A percentile compares a stretch with the other conserved stretches of the same genome.
Conservation (phyloP, 2,113 vertebrate species). For the Melanerpes formicivorus region DNA sequence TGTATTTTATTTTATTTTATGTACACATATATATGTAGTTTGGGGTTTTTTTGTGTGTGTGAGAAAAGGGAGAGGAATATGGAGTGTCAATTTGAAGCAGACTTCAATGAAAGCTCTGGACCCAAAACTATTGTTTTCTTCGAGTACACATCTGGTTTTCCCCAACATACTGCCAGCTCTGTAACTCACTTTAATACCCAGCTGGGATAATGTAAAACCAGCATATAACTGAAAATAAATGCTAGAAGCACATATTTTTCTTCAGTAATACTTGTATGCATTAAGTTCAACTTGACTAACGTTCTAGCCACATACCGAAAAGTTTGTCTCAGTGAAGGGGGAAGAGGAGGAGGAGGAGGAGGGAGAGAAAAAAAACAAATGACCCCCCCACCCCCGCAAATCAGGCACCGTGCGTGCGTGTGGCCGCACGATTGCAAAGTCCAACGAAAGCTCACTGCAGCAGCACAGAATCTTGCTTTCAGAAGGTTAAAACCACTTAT, state of each 20-base stretch:
- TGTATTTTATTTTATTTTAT: not conserved
- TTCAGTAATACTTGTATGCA: not conserved
- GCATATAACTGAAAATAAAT: slow-evolving; percentile 50
- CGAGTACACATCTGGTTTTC: slow-evolving; percentile 70
- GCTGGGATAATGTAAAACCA: slow-evolving; percentile 65
- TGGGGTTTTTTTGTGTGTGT: not conserved
- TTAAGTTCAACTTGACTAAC: not conserved
- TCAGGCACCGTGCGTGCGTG: not conserved
- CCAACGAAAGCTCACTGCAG: not conserved
- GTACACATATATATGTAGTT: not conserved
- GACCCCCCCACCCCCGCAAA: not conserved
- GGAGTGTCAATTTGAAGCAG: slow-evolving; percentile 50
- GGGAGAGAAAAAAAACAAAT: not conserved
- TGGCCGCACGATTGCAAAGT: not conserved
- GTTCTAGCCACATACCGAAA: not conserved
- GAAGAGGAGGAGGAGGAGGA: no score
- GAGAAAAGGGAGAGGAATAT: slow-evolving; percentile 42
- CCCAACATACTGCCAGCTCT: slow-evolving; percentile 65
- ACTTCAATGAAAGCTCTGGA: slow-evolving; percentile 49
- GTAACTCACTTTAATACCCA: slow-evolving; percentile 71
- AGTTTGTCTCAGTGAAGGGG: not conserved
- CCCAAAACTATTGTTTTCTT: slow-evolving; percentile 42
- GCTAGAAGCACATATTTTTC: slow-evolving; percentile 44
- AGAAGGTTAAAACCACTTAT: not conserved
- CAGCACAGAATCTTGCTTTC: not conserved